These are phyloP conservation scores for Paracanthobrama guichenoti DNA, from an alignment of 2,113 vertebrate genomes.

Conservation along the genomic window DNA sequence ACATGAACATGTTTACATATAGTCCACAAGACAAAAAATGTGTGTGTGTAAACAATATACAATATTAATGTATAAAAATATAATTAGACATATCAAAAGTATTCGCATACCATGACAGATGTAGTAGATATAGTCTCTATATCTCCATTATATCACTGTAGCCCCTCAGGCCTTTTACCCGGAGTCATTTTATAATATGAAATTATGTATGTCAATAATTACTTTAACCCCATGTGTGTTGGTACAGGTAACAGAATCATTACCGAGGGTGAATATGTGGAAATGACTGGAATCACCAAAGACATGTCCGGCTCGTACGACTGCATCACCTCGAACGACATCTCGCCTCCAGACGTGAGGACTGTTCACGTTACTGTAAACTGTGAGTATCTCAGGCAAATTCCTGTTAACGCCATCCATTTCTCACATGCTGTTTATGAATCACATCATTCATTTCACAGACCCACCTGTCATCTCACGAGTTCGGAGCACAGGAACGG, in stretches of 20 bases:
- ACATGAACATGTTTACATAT: no score
- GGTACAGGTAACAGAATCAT: conserved; percentile 80
- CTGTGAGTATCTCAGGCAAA: conserved; percentile 80
- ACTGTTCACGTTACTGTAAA: conserved; percentile 93
- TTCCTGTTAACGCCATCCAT: neutral
- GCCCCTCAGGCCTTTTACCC: neutral
- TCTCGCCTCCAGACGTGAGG: conserved; percentile 84
- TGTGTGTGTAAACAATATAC: no score
- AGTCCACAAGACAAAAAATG: no score
- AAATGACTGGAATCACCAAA: conserved; percentile 89
- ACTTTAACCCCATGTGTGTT: neutral
- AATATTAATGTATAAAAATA: neutral
- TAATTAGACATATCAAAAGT: neutral
- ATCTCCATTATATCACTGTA: neutral
- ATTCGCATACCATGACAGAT: neutral
- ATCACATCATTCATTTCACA: conserved; percentile 64
- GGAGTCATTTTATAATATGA: neutral
- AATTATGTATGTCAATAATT: neutral
- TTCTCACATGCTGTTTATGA: conserved; percentile 25
- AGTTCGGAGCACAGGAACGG: conserved; percentile 84
- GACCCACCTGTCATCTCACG: conserved; percentile 93
- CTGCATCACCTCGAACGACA: conserved; percentile 91
- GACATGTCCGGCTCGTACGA: conserved; percentile 96
- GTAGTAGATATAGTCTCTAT: neutral
- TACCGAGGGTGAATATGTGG: conserved; percentile 90